Evolutionary conservation across 92 coral and sea anemone genomes (phyloP), one percentile per base, ranked within the genome.

Genomic region (Porites rus): DNA sequence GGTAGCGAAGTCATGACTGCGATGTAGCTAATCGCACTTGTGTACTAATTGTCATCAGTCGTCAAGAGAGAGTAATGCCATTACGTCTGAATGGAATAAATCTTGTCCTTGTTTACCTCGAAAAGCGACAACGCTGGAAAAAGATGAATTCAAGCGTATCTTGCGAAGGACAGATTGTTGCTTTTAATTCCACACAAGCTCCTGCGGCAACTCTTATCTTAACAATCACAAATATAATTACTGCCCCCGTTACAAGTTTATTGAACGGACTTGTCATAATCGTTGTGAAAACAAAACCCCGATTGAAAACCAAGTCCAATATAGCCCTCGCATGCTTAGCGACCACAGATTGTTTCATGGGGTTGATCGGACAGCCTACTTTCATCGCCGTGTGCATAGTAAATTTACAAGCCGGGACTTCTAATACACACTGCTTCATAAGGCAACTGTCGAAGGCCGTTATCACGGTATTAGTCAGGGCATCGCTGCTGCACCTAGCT

Each of bases 271-370:
- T 54, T 10, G 60, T 54, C 60, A 54, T 38, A 38, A 38, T 38
- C 46, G 46, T 4, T 38, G 46, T 38, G 46, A 38, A 38, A 38
- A 38, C 5, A 38, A 38, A 38, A 38, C 46, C 46, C 6, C 78
- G 31, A n/a, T 62, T 75, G 1, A 54, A 21, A 24, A 75, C 79
- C 8, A 75, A n/a, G n/a, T 75, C 43, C 65, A 75, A 75, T 43
- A 31, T 68, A 13, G 73, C 50, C 10, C 50, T 68, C 2, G 28
- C 73, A 4, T 68, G 73, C 22, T 68, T 68, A 13, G 73, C 73
- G 31, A n/a, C 31, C 13, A 68, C 73, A 11, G 73, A 68, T 31
- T 9, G 1, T 2, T 17, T 68, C 12, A 31, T 68, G 31, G 73
- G 73, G 10, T 1, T 68, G 25, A 12, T 61, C 4, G 65, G 65